These are phyloP conservation scores for Dicrostonyx torquatus DNA, from an alignment of 2,797 vertebrate genomes.

Conservation along the genomic window DNA sequence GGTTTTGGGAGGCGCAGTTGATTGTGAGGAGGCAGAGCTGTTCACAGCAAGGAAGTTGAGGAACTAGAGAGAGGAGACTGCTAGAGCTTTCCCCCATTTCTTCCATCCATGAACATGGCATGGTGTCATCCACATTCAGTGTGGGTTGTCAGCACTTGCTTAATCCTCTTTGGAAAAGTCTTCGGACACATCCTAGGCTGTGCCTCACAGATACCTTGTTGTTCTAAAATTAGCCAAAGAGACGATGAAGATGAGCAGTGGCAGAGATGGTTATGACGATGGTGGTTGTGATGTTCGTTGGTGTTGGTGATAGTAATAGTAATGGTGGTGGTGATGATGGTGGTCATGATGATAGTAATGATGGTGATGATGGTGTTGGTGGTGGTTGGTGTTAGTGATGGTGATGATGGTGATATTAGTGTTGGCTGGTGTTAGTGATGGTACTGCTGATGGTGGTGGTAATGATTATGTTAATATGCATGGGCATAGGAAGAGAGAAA, in stretches of 20 bases:
- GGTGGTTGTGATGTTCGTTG: no score
- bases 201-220: not conserved
- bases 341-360: not conserved
- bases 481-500: not conserved
- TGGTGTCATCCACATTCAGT: not conserved
- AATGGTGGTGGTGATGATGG: fast-evolving
- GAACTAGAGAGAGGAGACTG: not conserved
- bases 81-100: no score
- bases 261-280: not conserved
- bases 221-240: not conserved
- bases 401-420: not conserved
- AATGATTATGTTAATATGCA: not conserved
- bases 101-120: not conserved
- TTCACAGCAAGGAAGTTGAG: not conserved
- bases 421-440: not conserved
- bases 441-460: not conserved
- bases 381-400: not conserved
- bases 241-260: not conserved
- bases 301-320: not conserved
- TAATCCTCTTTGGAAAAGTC: not conserved
- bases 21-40: not conserved
- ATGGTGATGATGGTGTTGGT: not conserved
- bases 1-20: not conserved
- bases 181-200: not conserved
- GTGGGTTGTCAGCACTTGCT: not conserved